A percentile compares a stretch with the other conserved stretches of the same genome.
Evolutionary conservation across 2,113 vertebrate species (phyloP).

Genomic region (Abramis brama): DNA sequence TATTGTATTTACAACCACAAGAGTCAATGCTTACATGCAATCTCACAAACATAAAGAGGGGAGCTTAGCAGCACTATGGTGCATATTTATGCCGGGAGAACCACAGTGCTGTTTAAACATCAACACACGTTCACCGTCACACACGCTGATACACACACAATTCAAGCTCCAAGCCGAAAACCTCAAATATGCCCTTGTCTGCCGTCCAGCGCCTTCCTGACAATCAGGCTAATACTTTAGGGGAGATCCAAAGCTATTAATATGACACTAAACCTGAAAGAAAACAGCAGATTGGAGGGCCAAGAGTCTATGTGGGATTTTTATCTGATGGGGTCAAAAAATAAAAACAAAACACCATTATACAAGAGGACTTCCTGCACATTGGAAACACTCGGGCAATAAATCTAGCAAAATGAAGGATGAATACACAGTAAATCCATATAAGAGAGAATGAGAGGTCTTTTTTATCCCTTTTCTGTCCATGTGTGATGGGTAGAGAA

Average conservation of each 20-base stretch:
- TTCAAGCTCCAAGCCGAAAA: slow-evolving; percentile 32
- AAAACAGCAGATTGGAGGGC: slow-evolving; percentile 45
- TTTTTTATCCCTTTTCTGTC: neutral
- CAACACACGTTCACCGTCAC: slow-evolving; percentile 18
- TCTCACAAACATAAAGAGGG: neutral
- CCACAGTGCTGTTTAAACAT: slow-evolving; percentile 22
- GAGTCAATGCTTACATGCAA: slow-evolving; percentile 14
- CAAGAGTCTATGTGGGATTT: slow-evolving; percentile 45
- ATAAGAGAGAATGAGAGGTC: neutral
- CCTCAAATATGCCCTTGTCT: slow-evolving; percentile 52
- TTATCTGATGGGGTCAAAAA: slow-evolving; percentile 50
- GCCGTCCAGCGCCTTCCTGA: slow-evolving; percentile 44
- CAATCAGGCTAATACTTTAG: slow-evolving; percentile 46
- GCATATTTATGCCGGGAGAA: slow-evolving; percentile 1
- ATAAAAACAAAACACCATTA: slow-evolving; percentile 43
- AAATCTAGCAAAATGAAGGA: slow-evolving; percentile 28
- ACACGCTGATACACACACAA: slow-evolving; percentile 27
- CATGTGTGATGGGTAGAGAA: neutral
- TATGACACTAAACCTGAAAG: slow-evolving; percentile 49
- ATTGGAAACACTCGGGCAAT: slow-evolving; percentile 20
- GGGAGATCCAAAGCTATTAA: slow-evolving; percentile 51
- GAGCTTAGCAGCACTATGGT: neutral
- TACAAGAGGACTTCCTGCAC: slow-evolving; percentile 35
- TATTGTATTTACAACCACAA: neutral
- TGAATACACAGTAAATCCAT: slow-evolving; percentile 31